phyloP scores from a whole-genome alignment of 64 coral and sea anemone genomes.

The Montipora capricornis region DNA sequence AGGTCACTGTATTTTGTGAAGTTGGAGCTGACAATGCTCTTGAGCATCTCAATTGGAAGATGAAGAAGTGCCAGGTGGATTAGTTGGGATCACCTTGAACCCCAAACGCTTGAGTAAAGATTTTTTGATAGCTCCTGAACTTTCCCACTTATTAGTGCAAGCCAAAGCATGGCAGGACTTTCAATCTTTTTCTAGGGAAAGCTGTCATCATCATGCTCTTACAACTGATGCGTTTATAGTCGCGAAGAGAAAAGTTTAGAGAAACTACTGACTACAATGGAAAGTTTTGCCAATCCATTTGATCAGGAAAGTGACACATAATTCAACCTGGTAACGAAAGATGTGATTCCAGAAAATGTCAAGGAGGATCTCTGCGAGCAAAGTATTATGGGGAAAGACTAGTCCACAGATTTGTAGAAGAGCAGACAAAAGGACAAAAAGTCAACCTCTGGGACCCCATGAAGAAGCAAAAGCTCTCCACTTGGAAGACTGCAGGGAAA shows the following conservation, averaged over 20 bases:
- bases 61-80: slow-evolving; percentile 31
- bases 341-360: slow-evolving; percentile 9
- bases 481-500: slow-evolving; percentile 12
- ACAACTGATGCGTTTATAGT: slow-evolving; percentile 12
- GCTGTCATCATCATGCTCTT: background rate
- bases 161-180: slow-evolving; percentile 22
- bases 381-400: slow-evolving; percentile 4
- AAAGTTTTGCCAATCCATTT: slow-evolving; percentile 31
- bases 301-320: background rate
- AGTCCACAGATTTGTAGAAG: slow-evolving; percentile 12
- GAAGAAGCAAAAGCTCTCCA: slow-evolving; percentile 26
- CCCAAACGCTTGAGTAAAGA: background rate
- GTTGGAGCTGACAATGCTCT: background rate
- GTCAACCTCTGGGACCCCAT: slow-evolving; percentile 14
- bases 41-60: slow-evolving; percentile 48
- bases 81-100: slow-evolving; percentile 30
- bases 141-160: slow-evolving; percentile 2
- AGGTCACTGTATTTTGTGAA: background rate
- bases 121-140: slow-evolving; percentile 36
- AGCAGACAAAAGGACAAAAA: slow-evolving; percentile 20
- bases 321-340: slow-evolving; percentile 26
- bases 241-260: slow-evolving; percentile 22
- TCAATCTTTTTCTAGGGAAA: background rate
- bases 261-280: slow-evolving; percentile 11
- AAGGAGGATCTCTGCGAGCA: slow-evolving; percentile 23